Conservation (phyloP, 2,113 vertebrate species). For the Pogonocichla stellata region DNA sequence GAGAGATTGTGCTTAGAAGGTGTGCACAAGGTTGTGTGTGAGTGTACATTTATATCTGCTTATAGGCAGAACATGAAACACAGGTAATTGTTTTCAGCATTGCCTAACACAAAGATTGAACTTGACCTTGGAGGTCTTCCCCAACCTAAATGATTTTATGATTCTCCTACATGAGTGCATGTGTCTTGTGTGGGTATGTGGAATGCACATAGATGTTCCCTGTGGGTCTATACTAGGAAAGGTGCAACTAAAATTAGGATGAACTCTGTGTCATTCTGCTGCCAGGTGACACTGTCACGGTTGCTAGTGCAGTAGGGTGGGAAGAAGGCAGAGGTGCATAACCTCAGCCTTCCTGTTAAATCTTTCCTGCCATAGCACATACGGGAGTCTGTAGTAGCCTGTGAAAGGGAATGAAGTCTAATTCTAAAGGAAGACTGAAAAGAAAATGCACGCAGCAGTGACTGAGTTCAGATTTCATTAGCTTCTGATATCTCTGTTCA, state of each 20-base stretch:
- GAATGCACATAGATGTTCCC: neutral
- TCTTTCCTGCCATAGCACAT: neutral
- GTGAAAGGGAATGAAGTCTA: neutral
- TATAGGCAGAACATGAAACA: accelerated
- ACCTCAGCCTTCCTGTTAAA: neutral
- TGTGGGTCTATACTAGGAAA: neutral
- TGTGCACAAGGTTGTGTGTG: neutral
- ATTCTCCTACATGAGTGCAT: accelerated
- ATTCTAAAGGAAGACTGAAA: conserved; percentile 10
- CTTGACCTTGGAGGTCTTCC: neutral
- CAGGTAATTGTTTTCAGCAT: no score
- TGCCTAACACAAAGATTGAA: neutral
- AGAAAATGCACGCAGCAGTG: conserved; percentile 5
- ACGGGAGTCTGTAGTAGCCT: neutral
- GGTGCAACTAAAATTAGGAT: neutral
- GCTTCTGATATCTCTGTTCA: conserved; percentile 48
- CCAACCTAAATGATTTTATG: neutral
- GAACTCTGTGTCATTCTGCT: neutral
- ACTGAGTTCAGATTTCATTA: conserved; percentile 69
- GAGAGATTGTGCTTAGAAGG: neutral
- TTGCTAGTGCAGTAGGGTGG: neutral
- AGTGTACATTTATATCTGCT: neutral
- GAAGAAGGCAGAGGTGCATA: neutral
- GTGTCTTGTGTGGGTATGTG: neutral
- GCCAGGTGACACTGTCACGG: neutral